Percentiles rank a stretch among this genome's conserved stretches.
phyloP scores from a whole-genome alignment of 2,113 vertebrate genomes.

The Neodon shergylaensis region DNA sequence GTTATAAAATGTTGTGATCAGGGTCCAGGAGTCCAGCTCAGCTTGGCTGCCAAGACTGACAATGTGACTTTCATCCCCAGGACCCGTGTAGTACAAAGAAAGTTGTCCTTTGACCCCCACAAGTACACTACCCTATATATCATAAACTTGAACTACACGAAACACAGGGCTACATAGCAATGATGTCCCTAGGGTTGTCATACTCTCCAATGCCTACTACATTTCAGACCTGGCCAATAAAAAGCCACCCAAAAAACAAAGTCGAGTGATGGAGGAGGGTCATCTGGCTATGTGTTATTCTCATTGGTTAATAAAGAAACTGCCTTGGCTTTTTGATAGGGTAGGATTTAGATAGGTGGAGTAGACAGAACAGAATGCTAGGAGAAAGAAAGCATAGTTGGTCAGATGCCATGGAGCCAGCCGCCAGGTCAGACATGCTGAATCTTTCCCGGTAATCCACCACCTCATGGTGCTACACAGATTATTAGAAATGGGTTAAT shows the following conservation, averaged over 20 bases:
- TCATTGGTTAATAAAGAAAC: too few species aligned
- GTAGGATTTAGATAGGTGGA: too few species aligned
- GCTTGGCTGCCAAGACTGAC: background rate
- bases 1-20: background rate
- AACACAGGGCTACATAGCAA: background rate
- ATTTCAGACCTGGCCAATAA: background rate
- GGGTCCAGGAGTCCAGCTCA: background rate
- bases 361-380: too few species aligned
- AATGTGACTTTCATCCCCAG: background rate
- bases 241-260: conserved; percentile 55
- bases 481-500: too few species aligned
- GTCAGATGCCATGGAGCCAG: too few species aligned
- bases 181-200: background rate
- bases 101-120: background rate
- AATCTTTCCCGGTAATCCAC: too few species aligned
- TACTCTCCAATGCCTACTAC: background rate
- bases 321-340: too few species aligned
- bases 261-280: too few species aligned
- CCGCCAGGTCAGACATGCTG: too few species aligned
- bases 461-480: too few species aligned
- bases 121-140: background rate
- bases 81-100: background rate
- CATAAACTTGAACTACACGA: background rate
- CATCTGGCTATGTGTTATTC: too few species aligned
- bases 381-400: too few species aligned